phyloP scores from a whole-genome alignment of 2,113 vertebrate species.

The Gobius niger region DNA sequence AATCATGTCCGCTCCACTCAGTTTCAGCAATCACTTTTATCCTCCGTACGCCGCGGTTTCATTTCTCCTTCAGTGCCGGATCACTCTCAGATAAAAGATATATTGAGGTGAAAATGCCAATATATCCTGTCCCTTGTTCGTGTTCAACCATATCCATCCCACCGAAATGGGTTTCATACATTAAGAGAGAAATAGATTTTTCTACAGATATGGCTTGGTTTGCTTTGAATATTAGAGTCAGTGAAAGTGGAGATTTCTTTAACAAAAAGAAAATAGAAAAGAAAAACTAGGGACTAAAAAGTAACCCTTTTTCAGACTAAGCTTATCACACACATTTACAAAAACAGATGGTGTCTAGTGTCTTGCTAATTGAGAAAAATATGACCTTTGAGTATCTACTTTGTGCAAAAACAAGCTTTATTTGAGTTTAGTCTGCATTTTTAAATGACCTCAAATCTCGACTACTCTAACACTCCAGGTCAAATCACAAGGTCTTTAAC shows the following conservation, averaged over 20 bases:
- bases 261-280: background rate
- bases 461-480: background rate
- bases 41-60: background rate
- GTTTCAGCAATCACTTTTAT: conserved; percentile 14
- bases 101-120: background rate
- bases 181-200: background rate
- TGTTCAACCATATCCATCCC: background rate
- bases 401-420: too few species aligned
- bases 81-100: background rate
- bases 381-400: too few species aligned
- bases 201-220: background rate
- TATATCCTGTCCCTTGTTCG: background rate
- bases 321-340: too few species aligned
- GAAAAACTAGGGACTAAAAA: background rate
- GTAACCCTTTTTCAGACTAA: background rate
- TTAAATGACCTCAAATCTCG: background rate
- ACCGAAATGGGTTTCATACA: background rate
- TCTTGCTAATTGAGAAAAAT: too few species aligned
- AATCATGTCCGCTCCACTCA: background rate
- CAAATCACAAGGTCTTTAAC: background rate
- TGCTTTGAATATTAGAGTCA: background rate
- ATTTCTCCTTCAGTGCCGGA: background rate
- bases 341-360: too few species aligned
- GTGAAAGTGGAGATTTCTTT: background rate
- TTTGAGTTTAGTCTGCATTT: too few species aligned